These are phyloP conservation scores for Pipistrellus pipistrellus DNA, from an alignment of 2,797 vertebrate genomes.

Conservation along the genomic window DNA sequence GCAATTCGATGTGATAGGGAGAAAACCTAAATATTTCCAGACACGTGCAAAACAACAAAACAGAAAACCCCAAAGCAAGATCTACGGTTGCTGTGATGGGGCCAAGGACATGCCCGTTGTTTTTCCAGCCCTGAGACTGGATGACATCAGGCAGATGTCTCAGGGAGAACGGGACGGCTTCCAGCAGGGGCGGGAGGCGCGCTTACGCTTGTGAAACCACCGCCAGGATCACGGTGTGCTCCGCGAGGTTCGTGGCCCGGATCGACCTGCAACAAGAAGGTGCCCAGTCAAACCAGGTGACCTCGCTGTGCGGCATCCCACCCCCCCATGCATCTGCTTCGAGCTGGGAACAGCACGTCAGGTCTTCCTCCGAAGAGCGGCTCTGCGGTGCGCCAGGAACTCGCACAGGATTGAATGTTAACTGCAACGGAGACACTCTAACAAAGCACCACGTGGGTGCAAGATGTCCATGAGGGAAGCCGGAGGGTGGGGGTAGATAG, in stretches of 20 bases:
- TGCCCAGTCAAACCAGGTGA: constrained; percentile 51
- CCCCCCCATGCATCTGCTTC: background rate
- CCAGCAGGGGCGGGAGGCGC: background rate
- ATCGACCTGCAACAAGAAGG: constrained; percentile 91
- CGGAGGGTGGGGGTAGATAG: background rate
- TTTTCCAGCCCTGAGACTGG: background rate
- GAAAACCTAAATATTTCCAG: constrained; percentile 34
- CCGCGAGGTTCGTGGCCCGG: constrained; percentile 93
- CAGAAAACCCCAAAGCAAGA: background rate
- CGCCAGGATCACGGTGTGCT: constrained; percentile 94
- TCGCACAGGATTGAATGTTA: background rate
- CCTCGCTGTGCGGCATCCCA: background rate
- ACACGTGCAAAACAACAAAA: constrained; percentile 32
- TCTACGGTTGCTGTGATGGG: background rate
- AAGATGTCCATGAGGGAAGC: background rate
- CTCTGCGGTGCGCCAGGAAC: too few species aligned
- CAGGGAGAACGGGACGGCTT: background rate
- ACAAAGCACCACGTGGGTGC: background rate
- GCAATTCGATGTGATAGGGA: background rate
- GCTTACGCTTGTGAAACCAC: constrained; percentile 94
- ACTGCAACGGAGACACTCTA: background rate
- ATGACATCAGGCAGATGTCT: background rate
- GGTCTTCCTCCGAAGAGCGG: background rate
- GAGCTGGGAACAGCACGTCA: background rate
- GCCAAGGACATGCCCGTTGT: background rate